Conservation (phyloP, 2,888 invertebrate genomes). For the Ophion costatus region DNA sequence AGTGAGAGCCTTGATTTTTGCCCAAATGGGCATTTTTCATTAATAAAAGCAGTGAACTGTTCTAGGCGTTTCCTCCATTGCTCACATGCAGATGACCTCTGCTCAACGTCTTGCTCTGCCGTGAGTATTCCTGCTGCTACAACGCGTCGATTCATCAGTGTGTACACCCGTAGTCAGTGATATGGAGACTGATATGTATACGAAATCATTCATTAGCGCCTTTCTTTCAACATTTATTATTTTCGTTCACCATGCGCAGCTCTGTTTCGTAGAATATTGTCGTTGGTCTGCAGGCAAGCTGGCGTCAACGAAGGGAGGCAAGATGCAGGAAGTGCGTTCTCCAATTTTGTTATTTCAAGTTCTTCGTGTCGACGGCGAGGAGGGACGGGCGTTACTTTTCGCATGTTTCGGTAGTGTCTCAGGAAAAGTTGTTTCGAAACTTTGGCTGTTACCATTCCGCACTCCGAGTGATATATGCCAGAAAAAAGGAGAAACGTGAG, state of each 20-base stretch:
- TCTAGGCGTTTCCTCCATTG: no score
- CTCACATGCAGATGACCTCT: no score
- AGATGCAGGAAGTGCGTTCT: slow-evolving; percentile 22
- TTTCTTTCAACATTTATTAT: slow-evolving; percentile 21
- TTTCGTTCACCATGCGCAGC: not conserved
- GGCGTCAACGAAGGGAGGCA: not conserved
- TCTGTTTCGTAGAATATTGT: slow-evolving; percentile 3
- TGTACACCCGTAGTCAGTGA: no score
- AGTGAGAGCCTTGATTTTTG: no score
- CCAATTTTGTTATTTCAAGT: slow-evolving; percentile 52
- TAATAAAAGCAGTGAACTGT: no score
- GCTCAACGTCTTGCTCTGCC: no score
- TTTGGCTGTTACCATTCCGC: slow-evolving; percentile 58
- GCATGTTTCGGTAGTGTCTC: slow-evolving; percentile 17
- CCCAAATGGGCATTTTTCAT: no score
- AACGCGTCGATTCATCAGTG: no score
- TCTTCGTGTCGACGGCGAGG: slow-evolving; percentile 21
- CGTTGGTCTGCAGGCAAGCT: not conserved
- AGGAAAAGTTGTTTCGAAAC: slow-evolving; percentile 67
- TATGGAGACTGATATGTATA: no score
- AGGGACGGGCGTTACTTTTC: slow-evolving; percentile 13
- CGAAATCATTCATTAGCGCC: not conserved
- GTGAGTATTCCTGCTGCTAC: no score
- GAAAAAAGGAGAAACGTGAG: slow-evolving; percentile 16
- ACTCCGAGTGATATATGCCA: not conserved